Percentiles rank a stretch among this genome's conserved stretches.
Conservation (phyloP, 2,888 invertebrate species). For the Trachelus troglodyta region DNA sequence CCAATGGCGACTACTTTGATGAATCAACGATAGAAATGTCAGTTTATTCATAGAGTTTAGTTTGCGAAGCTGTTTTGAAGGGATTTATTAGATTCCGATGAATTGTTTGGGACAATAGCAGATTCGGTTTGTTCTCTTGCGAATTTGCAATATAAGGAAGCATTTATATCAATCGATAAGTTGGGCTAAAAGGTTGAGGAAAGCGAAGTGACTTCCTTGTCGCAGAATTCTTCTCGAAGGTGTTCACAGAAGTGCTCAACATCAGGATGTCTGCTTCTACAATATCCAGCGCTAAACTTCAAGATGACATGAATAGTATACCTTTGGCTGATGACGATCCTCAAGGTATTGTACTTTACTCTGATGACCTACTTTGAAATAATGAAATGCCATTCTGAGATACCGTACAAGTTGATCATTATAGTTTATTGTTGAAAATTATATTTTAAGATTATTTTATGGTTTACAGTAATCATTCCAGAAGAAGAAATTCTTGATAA, state of each 20-base stretch:
- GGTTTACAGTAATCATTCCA: constrained; percentile 78
- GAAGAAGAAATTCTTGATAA: constrained; percentile 74
- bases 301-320: constrained; percentile 83
- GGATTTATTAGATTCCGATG: neutral
- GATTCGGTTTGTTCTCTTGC: neutral
- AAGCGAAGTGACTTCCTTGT: neutral
- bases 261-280: constrained; percentile 37
- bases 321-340: constrained; percentile 94
- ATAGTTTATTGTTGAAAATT: neutral
- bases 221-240: neutral
- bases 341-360: constrained; percentile 72
- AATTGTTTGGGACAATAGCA: neutral
- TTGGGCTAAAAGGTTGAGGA: neutral
- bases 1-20: neutral
- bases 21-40: neutral
- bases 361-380: constrained; percentile 30
- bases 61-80: neutral
- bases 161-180: neutral
- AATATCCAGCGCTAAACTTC: constrained; percentile 74
- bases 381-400: neutral
- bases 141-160: neutral
- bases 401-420: neutral
- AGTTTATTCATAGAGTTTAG: neutral
- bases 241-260: neutral
- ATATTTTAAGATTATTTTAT: neutral